Evolutionary conservation across 2,797 vertebrate species (phyloP), one percentile per base, ranked within the genome.

Genomic region (Sebastes glaucus): DNA sequence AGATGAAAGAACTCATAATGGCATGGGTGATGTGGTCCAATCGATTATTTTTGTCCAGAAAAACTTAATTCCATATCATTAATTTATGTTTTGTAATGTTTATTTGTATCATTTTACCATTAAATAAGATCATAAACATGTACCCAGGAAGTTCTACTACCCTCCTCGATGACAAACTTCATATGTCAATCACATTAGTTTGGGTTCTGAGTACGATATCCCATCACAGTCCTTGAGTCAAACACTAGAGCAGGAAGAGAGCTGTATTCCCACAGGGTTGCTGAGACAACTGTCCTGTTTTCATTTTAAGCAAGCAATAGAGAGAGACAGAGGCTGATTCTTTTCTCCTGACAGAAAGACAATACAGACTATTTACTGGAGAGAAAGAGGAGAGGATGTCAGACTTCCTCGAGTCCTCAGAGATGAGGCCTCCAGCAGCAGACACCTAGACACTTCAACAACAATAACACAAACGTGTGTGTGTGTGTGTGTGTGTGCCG

Each of bases 371-470:
- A 74, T 86, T 89, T 86, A 91, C 83, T 78, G 59, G 52, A 74
- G 83, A 88, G 71, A 77, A 55, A 66, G 73, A 80, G 38, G 57
- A 83, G 73, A 84, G 71, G 66, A 80, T 82, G 80, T 84, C 81
- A 88, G 78, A 80, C 71, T 82, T 86, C 83, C 80, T 76, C 33
- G 10, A 63, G 80, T 81, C 89, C 82, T 81, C 59, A 1, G 88
- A 88, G 83, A 83, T 80, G 63, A 83, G 85, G 81, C 80, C 80
- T 90, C 80, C 57, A 84, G 79, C 57, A 81, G 81, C 82, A 90
- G 78, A 89, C 72, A 80, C 62, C 60, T 76, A 74, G 53, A 87
- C 74, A 78, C 76, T 86, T 81, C 75, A 83, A 77, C 70, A 86
- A 76, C 63, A 83, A 84, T 68, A 83, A 86, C 73, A 78, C 52